Evolutionary conservation across 2,797 vertebrate genomes (phyloP), one percentile per base, ranked within the genome.

Genomic region (Poliocrania exsul): DNA sequence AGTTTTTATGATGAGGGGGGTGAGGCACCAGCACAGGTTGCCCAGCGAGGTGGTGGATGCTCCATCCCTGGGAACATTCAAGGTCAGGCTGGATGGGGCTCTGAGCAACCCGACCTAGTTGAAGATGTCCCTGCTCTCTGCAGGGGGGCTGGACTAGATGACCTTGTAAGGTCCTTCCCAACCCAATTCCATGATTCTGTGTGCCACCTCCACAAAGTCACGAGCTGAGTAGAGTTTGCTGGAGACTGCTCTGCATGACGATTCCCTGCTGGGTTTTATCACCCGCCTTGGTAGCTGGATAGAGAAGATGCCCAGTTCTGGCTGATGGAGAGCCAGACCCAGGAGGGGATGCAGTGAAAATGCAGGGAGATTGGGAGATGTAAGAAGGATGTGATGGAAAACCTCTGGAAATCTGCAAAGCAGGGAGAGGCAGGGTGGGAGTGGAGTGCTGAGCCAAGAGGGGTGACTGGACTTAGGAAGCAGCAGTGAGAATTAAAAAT

Each of bases 211-310:
- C 80, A 83, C 57, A 54, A n/a, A 35, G 16, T 50, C 81, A 38
- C 1, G 0, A 69, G 46, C 46, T 3, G 1, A 38, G 19, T 5
- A 53, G 35, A 46, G 25, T 49, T 83, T 24, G 19, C 49, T 16
- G 13, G 29, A 78, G 61, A 38, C 3, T 35, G 65, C 46, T 83
- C 57, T 2, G 0, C 49, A 50, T n/a, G 7, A 6, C 0, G 0
- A 42, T 25, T 67, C 2, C 0, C 29, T 3, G 2, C 8, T 1
- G 64, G 17, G 40, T 73, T 78, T 84, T 24, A 40, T 42, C 66
- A 47, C 46, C 61, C 31, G 35, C n/a, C 21, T 29, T 9, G 37
- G 11, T 6, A 66, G 44, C 58, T 35, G 24, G 10, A 54, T 13
- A 38, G 50, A 92, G n/a, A 53, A 50, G 23, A 26, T 5, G 10